Evolutionary conservation across 2,888 invertebrate species (phyloP), one percentile per base, ranked within the genome.

Genomic region (Ctenicera cuprea): DNA sequence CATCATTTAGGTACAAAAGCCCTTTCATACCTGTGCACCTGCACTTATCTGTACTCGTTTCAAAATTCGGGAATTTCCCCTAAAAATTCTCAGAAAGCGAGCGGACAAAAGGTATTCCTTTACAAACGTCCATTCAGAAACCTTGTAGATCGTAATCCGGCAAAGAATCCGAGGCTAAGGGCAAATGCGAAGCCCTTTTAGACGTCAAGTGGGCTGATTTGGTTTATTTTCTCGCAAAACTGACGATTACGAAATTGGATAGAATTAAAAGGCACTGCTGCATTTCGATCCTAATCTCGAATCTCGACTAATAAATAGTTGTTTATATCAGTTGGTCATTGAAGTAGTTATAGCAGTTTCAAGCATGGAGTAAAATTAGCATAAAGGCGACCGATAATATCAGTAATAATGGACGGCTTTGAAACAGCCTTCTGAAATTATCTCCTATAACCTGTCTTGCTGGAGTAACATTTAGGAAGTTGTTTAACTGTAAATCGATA

Each of bases 31-130:
- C 43, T 33, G 48, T 75, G 45, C 71, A 75, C 74, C 71, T 75
- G 74, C 71, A 68, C 50, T 71, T 66, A 74, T 70, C 41, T 64
- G 52, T 33, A 57, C 68, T 50, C 59, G 30, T 57, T 73, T 57
- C 45, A 43, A 66, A 74, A 71, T 57, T 71, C 62, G 37, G 71
- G 73, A 65, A 73, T 65, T 63, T 67, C 68, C 67, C 41, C 12
- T 64, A 33, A 65, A 26, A 52, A 72, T 75, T 75, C 68, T 68
- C 37, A 43, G 72, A 72, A 73, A 73, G 18, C 54, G 57, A 57
- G 14, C 66, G 41, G 22, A 72, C 72, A 69, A 72, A 72, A 75
- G 75, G 75, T 72, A 75, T 75, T 75, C 71, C 75, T 65, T 72
- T 69, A 75, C 59, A 75, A 75, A 69, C 61, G 33, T 52, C 63